A percentile compares a stretch with the other conserved stretches of the same genome.
Evolutionary conservation across 2,113 vertebrate genomes (phyloP).

Genomic region (Tragulus kanchil): DNA sequence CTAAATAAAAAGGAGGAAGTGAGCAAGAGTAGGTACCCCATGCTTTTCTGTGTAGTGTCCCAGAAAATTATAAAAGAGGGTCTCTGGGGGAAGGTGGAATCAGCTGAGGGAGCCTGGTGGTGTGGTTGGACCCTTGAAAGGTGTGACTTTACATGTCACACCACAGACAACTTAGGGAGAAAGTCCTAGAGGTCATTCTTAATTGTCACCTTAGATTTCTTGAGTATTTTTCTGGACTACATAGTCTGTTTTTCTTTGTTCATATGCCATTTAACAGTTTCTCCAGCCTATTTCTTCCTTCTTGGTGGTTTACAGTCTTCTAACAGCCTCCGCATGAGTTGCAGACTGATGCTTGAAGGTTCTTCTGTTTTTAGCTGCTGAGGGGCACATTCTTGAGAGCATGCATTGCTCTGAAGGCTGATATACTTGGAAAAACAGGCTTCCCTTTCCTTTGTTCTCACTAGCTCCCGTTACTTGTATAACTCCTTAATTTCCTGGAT

Average conservation of each 20-base stretch:
- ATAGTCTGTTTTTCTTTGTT: neutral
- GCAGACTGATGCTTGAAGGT: neutral
- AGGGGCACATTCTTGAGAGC: neutral
- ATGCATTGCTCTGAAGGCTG: neutral
- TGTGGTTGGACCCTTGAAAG: neutral
- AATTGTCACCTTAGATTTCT: neutral
- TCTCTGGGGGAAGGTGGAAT: neutral
- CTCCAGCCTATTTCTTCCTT: neutral
- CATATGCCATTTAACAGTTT: neutral
- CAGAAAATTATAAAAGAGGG: neutral
- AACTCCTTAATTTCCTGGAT: neutral
- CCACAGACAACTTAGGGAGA: neutral
- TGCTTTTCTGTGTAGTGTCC: neutral
- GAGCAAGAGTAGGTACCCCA: neutral
- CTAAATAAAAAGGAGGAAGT: neutral
- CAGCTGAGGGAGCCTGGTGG: neutral
- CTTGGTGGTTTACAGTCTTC: neutral
- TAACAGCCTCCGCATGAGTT: neutral
- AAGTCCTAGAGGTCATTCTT: neutral
- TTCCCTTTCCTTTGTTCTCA: neutral
- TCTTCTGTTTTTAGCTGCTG: neutral
- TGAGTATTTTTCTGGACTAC: neutral
- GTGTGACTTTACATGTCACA: neutral
- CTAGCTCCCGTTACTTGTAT: neutral
- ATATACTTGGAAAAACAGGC: neutral